Evolutionary conservation across 2,113 vertebrate genomes (phyloP).

Genomic region (Pogona vitticeps): DNA sequence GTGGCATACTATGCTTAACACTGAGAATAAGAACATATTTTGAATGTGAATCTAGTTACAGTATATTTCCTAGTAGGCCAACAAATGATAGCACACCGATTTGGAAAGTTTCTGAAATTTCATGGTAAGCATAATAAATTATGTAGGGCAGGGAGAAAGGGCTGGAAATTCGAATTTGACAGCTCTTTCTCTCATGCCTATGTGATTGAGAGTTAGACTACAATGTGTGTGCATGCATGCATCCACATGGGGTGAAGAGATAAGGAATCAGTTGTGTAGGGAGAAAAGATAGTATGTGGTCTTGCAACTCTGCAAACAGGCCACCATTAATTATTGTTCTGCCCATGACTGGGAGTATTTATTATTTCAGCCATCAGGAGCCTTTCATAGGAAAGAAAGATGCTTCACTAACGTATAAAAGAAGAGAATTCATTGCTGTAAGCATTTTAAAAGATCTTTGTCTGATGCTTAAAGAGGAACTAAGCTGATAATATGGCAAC

Average conservation of each 20-base stretch:
- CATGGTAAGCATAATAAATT: neutral
- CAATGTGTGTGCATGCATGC: neutral
- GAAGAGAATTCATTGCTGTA: neutral
- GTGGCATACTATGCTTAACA: neutral
- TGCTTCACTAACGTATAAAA: neutral
- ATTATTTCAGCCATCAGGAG: neutral
- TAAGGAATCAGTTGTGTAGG: neutral
- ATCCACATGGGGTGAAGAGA: neutral
- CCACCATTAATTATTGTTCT: neutral
- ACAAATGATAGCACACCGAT: neutral
- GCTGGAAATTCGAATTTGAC: neutral
- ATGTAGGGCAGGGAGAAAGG: too few relatives aligned
- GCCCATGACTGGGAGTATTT: neutral
- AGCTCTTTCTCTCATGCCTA: neutral
- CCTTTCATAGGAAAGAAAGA: neutral
- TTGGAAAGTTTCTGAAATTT: constrained; percentile 1
- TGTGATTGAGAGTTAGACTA: neutral
- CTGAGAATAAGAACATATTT: constrained; percentile 5
- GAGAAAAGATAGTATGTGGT: neutral
- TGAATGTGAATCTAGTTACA: neutral
- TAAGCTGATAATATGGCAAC: neutral
- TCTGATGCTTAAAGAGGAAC: neutral
- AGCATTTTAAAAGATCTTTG: neutral
- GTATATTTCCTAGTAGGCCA: neutral
- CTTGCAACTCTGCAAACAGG: neutral